phyloP scores from a whole-genome alignment of 2,888 invertebrate genomes.

The Apamea anceps region DNA sequence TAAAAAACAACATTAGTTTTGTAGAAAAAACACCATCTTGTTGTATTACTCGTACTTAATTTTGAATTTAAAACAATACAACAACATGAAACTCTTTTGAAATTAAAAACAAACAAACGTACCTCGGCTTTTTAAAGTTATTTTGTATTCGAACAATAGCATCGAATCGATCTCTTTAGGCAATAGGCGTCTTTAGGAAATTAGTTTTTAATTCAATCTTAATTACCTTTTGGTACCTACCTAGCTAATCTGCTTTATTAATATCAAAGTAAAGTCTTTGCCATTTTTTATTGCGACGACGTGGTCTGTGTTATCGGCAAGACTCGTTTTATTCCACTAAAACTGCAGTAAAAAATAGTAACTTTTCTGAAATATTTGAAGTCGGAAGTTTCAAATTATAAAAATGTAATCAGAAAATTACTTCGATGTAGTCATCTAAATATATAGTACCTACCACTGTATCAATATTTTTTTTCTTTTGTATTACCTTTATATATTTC shows the following conservation, averaged over 20 bases:
- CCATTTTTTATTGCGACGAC: background rate
- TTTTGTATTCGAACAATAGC: background rate
- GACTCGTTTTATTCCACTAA: background rate
- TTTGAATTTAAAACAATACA: too few relatives aligned
- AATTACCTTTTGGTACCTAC: background rate
- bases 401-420: background rate
- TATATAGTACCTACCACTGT: too few relatives aligned
- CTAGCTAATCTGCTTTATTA: background rate
- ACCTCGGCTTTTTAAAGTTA: background rate
- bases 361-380: background rate
- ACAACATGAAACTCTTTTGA: too few relatives aligned
- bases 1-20: too few relatives aligned
- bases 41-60: too few relatives aligned
- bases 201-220: background rate
- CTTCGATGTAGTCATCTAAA: too few relatives aligned
- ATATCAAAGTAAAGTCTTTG: background rate
- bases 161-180: background rate
- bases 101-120: too few relatives aligned
- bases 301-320: background rate
- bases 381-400: too few relatives aligned
- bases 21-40: too few relatives aligned
- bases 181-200: background rate
- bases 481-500: conserved; percentile 12
- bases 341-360: background rate
- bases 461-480: background rate